Conservation (phyloP, 2,888 invertebrate genomes). For the Apantesis nais region DNA sequence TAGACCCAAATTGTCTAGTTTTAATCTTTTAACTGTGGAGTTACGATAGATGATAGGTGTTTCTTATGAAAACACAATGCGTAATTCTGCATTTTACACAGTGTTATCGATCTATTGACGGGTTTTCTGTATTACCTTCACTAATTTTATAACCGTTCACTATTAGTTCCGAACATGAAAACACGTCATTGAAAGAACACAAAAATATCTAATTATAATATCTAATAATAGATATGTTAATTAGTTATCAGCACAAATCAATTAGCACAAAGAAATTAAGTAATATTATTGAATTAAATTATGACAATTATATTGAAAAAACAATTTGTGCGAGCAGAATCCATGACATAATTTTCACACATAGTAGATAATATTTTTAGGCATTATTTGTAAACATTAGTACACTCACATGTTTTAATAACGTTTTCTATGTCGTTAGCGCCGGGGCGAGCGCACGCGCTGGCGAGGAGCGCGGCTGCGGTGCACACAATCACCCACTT, state of each 20-base stretch:
- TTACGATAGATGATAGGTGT: neutral
- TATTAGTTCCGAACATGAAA: conserved; percentile 4
- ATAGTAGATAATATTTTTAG: neutral
- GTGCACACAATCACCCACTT: conserved; percentile 53
- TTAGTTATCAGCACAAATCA: neutral
- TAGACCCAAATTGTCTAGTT: neutral
- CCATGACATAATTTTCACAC: neutral
- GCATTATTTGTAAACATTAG: neutral
- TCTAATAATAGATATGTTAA: no score
- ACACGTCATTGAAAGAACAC: conserved; percentile 3
- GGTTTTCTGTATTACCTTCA: conserved; percentile 12
- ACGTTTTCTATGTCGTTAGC: conserved; percentile 43
- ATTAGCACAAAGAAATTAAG: neutral
- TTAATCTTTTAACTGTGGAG: neutral
- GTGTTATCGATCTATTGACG: conserved; percentile 12
- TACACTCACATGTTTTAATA: conserved; percentile 42
- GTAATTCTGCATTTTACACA: conserved; percentile 6
- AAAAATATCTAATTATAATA: neutral
- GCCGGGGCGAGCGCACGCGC: conserved; percentile 48
- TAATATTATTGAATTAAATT: neutral
- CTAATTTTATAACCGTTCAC: conserved; percentile 4
- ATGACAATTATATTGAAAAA: neutral
- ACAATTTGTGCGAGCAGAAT: neutral
- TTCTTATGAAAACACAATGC: neutral
- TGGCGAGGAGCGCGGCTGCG: conserved; percentile 50